These are phyloP conservation scores for Phoxinus phoxinus DNA, from an alignment of 2,113 vertebrate genomes.

Conservation along the genomic window DNA sequence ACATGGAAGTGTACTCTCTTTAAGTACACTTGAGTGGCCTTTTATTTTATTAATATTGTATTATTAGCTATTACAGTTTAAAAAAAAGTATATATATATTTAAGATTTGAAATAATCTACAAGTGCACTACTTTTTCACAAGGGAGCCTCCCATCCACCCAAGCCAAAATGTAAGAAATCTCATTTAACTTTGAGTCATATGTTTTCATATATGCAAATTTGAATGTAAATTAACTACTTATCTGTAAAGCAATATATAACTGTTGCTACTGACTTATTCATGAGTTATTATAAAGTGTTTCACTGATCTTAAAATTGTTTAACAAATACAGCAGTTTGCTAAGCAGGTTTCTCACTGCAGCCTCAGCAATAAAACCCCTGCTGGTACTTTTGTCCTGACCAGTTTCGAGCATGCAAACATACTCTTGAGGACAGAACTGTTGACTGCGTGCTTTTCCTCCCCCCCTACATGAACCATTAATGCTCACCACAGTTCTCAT, in stretches of 20 bases:
- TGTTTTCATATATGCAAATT: not conserved
- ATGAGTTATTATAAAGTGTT: slow-evolving; percentile 3
- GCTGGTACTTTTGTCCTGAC: slow-evolving; percentile 19
- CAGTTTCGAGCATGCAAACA: slow-evolving; percentile 9
- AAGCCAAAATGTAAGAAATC: not conserved
- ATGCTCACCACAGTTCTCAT: slow-evolving; percentile 1
- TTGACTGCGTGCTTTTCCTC: slow-evolving; percentile 38
- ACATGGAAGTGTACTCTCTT: not conserved
- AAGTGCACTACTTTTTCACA: not conserved
- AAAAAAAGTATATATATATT: not conserved
- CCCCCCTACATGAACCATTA: not conserved
- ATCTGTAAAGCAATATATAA: not conserved
- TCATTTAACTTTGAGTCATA: not conserved
- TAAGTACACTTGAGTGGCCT: not conserved
- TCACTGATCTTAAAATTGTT: slow-evolving; percentile 10
- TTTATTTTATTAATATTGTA: not conserved
- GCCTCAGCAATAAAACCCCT: slow-evolving; percentile 31
- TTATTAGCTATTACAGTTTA: not conserved
- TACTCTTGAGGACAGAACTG: slow-evolving; percentile 32
- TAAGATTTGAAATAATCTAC: not conserved
- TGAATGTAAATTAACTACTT: slow-evolving; percentile 10
- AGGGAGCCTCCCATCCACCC: not conserved
- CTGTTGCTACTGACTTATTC: slow-evolving; percentile 17
- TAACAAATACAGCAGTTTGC: slow-evolving; percentile 23
- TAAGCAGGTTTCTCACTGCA: slow-evolving; percentile 16